Evolutionary conservation across 1,140 invertebrate species (phyloP), one percentile per base, ranked within the genome.

Genomic region (Euura saliciscinereae): DNA sequence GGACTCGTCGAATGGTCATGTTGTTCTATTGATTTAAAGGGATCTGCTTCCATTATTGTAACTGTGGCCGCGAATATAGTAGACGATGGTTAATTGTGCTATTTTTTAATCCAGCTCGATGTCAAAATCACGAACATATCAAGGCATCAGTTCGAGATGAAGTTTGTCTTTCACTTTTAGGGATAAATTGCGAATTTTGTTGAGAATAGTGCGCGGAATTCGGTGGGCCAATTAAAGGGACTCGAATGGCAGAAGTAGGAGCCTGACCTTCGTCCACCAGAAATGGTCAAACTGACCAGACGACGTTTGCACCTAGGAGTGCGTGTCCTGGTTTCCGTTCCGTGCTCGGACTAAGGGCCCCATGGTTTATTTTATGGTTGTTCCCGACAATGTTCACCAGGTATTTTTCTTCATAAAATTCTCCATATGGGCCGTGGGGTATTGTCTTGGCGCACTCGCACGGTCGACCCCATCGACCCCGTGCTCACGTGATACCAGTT

Each of bases 371-470:
- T 59, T 59, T 59, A 59, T 59, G 51, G 51, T 59, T 59, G 10
- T 59, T 59, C 51, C 51, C 8, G 10, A 59, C 51, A 59, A 59
- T 59, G 51, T 59, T 59, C 10, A 8, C 8, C 51, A 11, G 51
- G 8, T n/a, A 59, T 6, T 59, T 59, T 59, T 59, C 51, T 6
- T n/a, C 51, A 59, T 59, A 59, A 59, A 59, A 59, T 59, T 59
- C 51, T 59, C 51, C 51, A 59, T 59, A 59, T 59, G 51, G 51
- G 51, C 51, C 51, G 51, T 59, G 51, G 51, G 51, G 51, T 59
- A 59, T 59, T 59, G 51, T 59, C 51, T 59, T 59, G 51, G 51
- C 10, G 51, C 13, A 59, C 51, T 59, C 51, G 51, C 51, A 59
- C 51, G 51, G 3, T 59, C 51, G 51, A 59, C 5, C 51, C 51